Percentiles rank a stretch among this genome's conserved stretches.
Conservation (phyloP, 2,113 vertebrate species). For the Dendropsophus ebraccatus region DNA sequence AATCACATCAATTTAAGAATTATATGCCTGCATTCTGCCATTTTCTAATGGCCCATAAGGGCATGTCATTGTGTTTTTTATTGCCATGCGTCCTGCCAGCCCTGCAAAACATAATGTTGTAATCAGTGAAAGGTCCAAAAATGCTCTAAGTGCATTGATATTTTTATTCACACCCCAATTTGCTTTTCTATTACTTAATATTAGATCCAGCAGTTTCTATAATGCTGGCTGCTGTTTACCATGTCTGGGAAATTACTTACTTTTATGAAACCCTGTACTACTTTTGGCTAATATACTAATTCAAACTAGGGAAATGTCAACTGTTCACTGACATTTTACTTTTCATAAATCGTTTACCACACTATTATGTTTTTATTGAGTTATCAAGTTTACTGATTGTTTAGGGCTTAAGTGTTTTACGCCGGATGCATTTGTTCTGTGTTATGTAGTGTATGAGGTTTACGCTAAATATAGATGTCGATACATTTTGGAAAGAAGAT, state of each 20-base stretch:
- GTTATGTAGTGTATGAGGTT: neutral
- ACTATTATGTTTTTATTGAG: slow-evolving; percentile 3
- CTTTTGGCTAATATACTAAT: slow-evolving; percentile 61
- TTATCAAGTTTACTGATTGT: neutral
- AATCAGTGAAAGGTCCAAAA: slow-evolving; percentile 67
- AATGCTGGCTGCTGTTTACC: slow-evolving; percentile 50
- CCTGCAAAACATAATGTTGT: slow-evolving; percentile 65
- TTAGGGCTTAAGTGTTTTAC: neutral
- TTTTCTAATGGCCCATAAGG: slow-evolving; percentile 69
- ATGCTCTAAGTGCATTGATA: slow-evolving; percentile 65
- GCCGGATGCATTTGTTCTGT: neutral
- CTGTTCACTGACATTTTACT: slow-evolving; percentile 12
- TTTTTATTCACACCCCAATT: slow-evolving; percentile 58
- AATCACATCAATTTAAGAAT: slow-evolving; percentile 64
- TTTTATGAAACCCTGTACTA: slow-evolving; percentile 58
- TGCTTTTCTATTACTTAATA: slow-evolving; percentile 66
- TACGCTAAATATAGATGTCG: neutral
- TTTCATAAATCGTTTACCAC: neutral
- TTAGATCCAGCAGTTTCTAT: slow-evolving; percentile 63
- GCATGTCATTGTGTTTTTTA: slow-evolving; percentile 58
- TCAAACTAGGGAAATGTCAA: slow-evolving; percentile 1
- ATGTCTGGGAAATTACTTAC: slow-evolving; percentile 34
- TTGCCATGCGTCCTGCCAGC: slow-evolving; percentile 67
- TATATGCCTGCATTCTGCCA: slow-evolving; percentile 61
- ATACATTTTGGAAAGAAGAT: neutral